Conservation (phyloP, 2,113 vertebrate species). For the Protobothrops flavoviridis region DNA sequence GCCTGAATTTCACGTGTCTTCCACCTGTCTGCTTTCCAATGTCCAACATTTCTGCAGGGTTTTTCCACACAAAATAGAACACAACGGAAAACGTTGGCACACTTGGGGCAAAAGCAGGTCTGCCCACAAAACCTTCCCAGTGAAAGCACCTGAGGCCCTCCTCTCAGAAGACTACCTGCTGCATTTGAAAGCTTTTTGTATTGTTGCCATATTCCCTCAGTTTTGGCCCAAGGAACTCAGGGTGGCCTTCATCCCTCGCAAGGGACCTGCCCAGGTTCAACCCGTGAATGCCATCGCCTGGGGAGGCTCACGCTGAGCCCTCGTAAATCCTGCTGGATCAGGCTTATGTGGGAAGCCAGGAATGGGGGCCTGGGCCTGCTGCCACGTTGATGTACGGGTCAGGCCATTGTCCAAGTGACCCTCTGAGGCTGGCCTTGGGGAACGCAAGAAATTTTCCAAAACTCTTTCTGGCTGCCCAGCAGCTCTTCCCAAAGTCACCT, state of each 20-base stretch:
- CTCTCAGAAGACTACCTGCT: neutral
- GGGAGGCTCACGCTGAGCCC: neutral
- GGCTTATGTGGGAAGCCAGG: neutral
- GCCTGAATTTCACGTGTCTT: neutral
- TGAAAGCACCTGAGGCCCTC: neutral
- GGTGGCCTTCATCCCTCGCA: neutral
- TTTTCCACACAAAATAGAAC: neutral
- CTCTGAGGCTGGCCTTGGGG: neutral
- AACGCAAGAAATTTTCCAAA: neutral
- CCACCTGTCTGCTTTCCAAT: neutral
- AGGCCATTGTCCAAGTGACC: neutral
- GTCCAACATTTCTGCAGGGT: neutral
- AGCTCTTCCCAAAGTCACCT: neutral
- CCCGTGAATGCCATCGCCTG: neutral
- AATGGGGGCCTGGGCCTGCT: neutral
- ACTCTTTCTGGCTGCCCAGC: neutral
- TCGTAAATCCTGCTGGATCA: too few species aligned
- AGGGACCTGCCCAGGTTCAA: neutral
- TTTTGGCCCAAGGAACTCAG: too few species aligned
- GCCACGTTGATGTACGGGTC: accelerated
- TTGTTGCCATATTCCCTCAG: neutral
- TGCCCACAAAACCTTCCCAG: neutral
- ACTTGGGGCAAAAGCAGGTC: neutral
- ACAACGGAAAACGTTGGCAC: neutral
- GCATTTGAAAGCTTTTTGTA: neutral